Base-by-base conservation (phyloP, 2,888 invertebrate species). In the Sesia apiformis region DNA sequence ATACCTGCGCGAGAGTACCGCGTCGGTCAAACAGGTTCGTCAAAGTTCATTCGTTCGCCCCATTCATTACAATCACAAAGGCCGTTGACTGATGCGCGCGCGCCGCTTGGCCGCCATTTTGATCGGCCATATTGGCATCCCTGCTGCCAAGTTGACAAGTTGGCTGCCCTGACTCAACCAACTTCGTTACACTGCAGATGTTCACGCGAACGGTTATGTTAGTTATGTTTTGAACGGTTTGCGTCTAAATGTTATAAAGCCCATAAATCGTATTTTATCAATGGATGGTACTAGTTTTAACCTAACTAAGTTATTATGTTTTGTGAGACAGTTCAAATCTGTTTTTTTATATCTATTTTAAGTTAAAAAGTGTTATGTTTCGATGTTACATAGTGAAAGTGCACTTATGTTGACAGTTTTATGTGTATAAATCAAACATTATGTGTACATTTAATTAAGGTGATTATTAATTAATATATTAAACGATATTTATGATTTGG, bases 211-310 rank as follows among this genome's bases (percentile, higher is more conserved):
- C 84, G 82, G 82, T 83, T 84, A 80, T 65, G 71, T 77, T 84
- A 83, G 78, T 80, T 80, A 74, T 81, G 76, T 80, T 82, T 81
- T 82, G 74, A 81, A 79, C 74, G 58, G 73, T 76, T 75, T 64
- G 69, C 67, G 65, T 64, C 65, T 63, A 57, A 56, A 58, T 63
- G 55, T 64, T 65, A 60, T 57, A 68, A 63, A 60, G 60, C 60
- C 64, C 61, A 56, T 57, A 58, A 52, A 65, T 66, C 62, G 55
- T 43, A 58, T 61, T 59, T 74, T 62, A 67, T 76, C 69, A 81
- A 83, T 84, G 77, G 71, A 78, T 74, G 63, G 64, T 60, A 23
- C 23, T 23, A 23, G 23, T 23, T 23, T 23, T 23, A 23, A 1
- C 23, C 23, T 23, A 23, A 68, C 57, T 63, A 65, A 42, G 55